Percentiles rank a stretch among this genome's conserved stretches.
phyloP scores from a whole-genome alignment of 2,113 vertebrate species.

The Struthio camelus region DNA sequence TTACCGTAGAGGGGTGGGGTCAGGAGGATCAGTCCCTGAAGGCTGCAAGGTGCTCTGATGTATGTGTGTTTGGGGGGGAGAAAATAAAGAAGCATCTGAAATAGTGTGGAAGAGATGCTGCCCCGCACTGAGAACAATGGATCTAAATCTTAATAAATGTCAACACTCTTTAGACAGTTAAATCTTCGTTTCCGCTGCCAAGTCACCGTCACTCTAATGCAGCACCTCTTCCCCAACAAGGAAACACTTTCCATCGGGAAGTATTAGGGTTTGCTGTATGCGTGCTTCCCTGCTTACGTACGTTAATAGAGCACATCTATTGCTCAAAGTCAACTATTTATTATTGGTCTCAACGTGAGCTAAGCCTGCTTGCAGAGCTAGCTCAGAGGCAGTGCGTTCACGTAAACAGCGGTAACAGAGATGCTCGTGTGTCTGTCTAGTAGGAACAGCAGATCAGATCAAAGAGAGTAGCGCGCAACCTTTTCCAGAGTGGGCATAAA shows the following conservation, averaged over 20 bases:
- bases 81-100: not conserved
- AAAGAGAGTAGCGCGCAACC: not conserved
- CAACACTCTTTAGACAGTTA: not conserved
- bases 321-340: not conserved
- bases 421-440: not conserved
- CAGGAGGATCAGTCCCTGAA: not conserved
- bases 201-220: not conserved
- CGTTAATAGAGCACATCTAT: not conserved
- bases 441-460: not conserved
- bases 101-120: not conserved
- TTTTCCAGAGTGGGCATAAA: not conserved
- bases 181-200: not conserved
- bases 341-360: not conserved
- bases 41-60: not conserved
- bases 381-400: not conserved
- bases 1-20: not conserved
- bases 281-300: not conserved
- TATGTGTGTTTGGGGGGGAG: too few species aligned
- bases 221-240: not conserved
- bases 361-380: not conserved
- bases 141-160: not conserved
- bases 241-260: rapidly evolving
- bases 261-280: rapidly evolving
- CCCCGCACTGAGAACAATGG: not conserved
- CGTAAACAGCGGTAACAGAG: not conserved